Evolutionary conservation across 1,140 invertebrate species (phyloP).

Genomic region (Formica exsecta): DNA sequence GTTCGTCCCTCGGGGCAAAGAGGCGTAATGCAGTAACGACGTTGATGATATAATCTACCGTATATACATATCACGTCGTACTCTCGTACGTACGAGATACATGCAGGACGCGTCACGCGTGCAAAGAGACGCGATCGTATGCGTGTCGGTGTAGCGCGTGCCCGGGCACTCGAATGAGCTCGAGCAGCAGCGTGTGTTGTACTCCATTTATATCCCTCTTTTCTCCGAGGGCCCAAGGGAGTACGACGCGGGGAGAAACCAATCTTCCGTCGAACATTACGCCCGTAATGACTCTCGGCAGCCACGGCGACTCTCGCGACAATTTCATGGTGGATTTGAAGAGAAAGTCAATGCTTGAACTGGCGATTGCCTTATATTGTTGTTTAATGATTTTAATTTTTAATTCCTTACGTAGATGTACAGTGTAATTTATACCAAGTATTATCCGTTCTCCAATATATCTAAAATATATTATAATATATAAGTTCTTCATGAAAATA

Average conservation of each 20-base stretch:
- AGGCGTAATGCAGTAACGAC: constrained; percentile 83
- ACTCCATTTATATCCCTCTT: constrained; percentile 71
- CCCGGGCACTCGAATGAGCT: constrained; percentile 76
- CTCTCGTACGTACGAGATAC: constrained; percentile 29
- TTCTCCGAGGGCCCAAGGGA: constrained; percentile 64
- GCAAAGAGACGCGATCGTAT: constrained; percentile 41
- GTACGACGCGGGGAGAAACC: constrained; percentile 64
- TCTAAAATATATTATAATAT: background rate
- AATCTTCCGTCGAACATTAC: constrained; percentile 54
- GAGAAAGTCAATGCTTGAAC: constrained; percentile 7
- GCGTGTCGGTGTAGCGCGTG: constrained; percentile 74
- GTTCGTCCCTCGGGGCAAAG: constrained; percentile 64
- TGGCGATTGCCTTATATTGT: background rate
- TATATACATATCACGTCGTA: constrained; percentile 64
- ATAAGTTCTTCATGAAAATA: no score
- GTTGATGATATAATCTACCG: constrained; percentile 83
- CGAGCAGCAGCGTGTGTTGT: constrained; percentile 25
- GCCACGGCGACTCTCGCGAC: background rate
- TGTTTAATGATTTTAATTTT: background rate
- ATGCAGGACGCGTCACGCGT: constrained; percentile 19
- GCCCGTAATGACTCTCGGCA: constrained; percentile 16
- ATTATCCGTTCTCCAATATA: background rate
- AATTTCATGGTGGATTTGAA: constrained; percentile 24
- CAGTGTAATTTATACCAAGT: background rate
- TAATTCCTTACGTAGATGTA: background rate